Evolutionary conservation across 1,140 invertebrate genomes (phyloP).

Genomic region (Plectrocnemia conspersa): DNA sequence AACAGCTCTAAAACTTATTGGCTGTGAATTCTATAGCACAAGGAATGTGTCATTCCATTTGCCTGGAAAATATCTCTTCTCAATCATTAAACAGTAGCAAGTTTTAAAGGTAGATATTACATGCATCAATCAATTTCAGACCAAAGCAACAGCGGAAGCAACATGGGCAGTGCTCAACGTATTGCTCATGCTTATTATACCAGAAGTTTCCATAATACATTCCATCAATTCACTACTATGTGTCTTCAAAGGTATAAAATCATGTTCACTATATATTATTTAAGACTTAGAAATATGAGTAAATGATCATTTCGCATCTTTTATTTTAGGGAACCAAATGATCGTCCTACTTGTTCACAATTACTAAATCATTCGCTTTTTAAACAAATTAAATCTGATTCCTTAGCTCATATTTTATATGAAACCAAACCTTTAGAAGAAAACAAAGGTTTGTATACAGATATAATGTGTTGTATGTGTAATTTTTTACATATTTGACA

Average conservation of each 20-base stretch:
- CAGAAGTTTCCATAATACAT: conserved; percentile 64
- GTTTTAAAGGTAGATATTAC: not conserved
- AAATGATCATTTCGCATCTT: not conserved
- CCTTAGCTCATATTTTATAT: conserved; percentile 43
- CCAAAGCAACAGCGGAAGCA: conserved; percentile 40
- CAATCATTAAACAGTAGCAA: too few species aligned
- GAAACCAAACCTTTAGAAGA: conserved; percentile 46
- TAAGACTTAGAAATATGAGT: not conserved
- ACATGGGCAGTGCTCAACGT: conserved; percentile 29
- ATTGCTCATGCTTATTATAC: conserved; percentile 47
- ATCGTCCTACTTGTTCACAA: conserved; percentile 60
- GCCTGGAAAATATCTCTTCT: too few species aligned
- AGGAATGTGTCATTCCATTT: too few species aligned
- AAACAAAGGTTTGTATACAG: conserved; percentile 33
- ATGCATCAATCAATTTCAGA: conserved; percentile 22
- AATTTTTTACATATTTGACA: not conserved
- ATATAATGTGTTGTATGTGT: not conserved
- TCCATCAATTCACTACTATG: conserved; percentile 70
- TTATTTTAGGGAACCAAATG: conserved; percentile 53
- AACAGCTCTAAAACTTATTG: too few species aligned
- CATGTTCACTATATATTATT: conserved; percentile 2
- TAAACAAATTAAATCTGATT: conserved; percentile 56
- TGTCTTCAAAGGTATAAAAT: conserved; percentile 53
- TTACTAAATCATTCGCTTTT: conserved; percentile 72
- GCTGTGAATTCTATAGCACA: too few species aligned